Conservation (phyloP, 1,140 invertebrate genomes). For the Colletes latitarsis region DNA sequence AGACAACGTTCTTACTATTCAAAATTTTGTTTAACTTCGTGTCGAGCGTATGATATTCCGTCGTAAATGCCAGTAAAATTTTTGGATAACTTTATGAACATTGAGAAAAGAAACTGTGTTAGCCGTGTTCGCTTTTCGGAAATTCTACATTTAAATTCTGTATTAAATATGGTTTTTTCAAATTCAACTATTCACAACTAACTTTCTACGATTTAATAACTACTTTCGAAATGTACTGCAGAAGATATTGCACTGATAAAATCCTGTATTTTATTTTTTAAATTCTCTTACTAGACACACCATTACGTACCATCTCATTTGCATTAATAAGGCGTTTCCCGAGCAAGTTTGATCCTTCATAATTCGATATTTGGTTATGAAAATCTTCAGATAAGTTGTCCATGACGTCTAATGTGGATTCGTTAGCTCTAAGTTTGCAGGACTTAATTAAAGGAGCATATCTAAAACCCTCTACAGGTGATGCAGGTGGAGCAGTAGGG, state of each 20-base stretch:
- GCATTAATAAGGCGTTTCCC: background rate
- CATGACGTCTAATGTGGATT: background rate
- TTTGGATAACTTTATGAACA: too few species aligned
- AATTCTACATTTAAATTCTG: too few species aligned
- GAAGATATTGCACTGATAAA: too few species aligned
- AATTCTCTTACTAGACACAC: background rate
- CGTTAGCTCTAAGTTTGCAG: background rate
- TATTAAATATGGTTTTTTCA: too few species aligned
- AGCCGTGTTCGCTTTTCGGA: too few species aligned
- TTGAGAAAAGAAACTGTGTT: too few species aligned
- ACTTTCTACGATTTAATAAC: too few species aligned
- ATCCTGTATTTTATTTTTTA: background rate
- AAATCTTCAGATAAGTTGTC: background rate
- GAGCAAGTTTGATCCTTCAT: background rate
- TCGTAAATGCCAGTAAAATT: too few species aligned
- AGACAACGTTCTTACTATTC: background rate
- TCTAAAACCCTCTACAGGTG: background rate
- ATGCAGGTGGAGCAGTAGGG: background rate
- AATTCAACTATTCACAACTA: too few species aligned
- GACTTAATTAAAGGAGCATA: constrained; percentile 30
- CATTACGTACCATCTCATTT: background rate
- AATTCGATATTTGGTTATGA: background rate
- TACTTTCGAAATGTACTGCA: background rate
- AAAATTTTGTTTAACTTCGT: too few species aligned
- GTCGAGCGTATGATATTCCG: too few species aligned